Evolutionary conservation across 1,140 invertebrate genomes (phyloP).

Genomic region (Argopecten irradians): DNA sequence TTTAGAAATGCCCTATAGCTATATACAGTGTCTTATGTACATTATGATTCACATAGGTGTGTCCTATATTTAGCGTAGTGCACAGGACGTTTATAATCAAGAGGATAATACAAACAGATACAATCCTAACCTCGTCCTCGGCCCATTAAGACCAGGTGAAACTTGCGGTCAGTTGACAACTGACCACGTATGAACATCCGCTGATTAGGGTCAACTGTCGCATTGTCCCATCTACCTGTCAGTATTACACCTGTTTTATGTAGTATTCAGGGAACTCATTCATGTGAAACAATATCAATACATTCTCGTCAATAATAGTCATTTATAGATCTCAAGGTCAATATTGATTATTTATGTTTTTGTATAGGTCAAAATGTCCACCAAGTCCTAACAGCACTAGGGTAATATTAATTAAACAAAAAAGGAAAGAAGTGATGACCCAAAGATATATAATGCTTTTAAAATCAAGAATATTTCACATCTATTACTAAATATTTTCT

Average conservation of each 20-base stretch:
- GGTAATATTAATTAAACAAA: no score
- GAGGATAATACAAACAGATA: background rate
- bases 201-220: background rate
- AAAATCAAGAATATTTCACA: no score
- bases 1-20: no score
- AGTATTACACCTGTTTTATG: background rate
- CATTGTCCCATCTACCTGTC: background rate
- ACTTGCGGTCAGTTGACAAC: background rate
- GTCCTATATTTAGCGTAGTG: background rate
- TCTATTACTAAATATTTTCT: no score
- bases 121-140: background rate
- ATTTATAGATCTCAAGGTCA: background rate
- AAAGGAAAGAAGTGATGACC: no score
- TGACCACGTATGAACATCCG: background rate
- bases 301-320: background rate
- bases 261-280: background rate
- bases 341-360: background rate
- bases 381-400: no score
- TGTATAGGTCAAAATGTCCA: background rate
- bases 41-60: conserved; percentile 2
- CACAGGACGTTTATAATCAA: background rate
- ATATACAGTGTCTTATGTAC: no score
- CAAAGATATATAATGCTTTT: no score
- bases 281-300: background rate
- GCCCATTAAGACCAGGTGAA: background rate